phyloP scores from a whole-genome alignment of 2,113 vertebrate genomes.

The Tragulus kanchil region DNA sequence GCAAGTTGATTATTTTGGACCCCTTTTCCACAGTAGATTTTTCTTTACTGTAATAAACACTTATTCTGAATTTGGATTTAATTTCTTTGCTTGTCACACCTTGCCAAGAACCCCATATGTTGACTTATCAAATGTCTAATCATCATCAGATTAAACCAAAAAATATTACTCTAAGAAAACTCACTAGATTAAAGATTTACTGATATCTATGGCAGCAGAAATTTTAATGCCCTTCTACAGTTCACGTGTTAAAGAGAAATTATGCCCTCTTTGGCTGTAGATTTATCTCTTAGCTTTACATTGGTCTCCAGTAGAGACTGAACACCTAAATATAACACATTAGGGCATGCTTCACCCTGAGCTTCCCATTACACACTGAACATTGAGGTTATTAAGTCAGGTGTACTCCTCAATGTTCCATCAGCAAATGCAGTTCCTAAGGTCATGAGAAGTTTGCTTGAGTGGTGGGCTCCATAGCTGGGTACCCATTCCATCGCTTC shows the following conservation, averaged over 20 bases:
- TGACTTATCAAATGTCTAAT: slow-evolving; percentile 48
- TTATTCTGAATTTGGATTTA: slow-evolving; percentile 55
- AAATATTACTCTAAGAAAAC: slow-evolving; percentile 60
- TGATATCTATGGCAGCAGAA: not conserved
- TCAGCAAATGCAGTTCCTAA: not conserved
- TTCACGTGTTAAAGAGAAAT: not conserved
- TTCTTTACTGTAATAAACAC: slow-evolving; percentile 61
- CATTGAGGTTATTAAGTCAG: not conserved
- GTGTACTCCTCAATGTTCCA: not conserved
- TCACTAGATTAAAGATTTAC: too few relatives aligned
- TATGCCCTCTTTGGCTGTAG: not conserved
- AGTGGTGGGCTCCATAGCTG: not conserved
- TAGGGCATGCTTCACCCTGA: not conserved
- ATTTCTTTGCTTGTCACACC: slow-evolving; percentile 16
- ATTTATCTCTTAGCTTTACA: not conserved
- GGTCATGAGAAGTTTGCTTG: not conserved
- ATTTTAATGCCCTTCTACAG: too few relatives aligned
- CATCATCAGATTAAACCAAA: slow-evolving; percentile 56
- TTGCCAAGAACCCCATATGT: slow-evolving; percentile 73
- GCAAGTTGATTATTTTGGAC: slow-evolving; percentile 68
- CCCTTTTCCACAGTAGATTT: not conserved
- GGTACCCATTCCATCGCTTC: not conserved
- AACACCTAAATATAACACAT: not conserved
- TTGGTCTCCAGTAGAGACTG: not conserved
- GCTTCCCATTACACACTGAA: not conserved